Evolutionary conservation across 2,888 invertebrate genomes (phyloP).

Genomic region (Drosophila trichaetosa): DNA sequence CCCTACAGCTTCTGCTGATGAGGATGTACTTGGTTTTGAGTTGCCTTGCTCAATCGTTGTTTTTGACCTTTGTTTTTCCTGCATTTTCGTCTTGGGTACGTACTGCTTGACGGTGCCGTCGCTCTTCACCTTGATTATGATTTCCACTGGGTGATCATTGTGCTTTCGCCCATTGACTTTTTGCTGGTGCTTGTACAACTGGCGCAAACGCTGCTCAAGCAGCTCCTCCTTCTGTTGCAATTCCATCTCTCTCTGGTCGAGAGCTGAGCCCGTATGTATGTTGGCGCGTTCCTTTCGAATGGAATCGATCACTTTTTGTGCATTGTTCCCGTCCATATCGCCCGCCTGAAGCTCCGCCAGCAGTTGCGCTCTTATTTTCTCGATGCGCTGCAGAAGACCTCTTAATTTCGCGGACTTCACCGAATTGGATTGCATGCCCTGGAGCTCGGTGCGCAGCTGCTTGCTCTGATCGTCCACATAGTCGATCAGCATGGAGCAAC

Average conservation of each 20-base stretch:
- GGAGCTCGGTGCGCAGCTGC: constrained; percentile 78
- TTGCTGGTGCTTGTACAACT: constrained; percentile 51
- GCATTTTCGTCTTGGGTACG: constrained; percentile 24
- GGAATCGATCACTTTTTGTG: constrained; percentile 69
- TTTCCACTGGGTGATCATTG: constrained; percentile 71
- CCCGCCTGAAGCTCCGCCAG: constrained; percentile 74
- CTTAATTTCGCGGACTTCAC: constrained; percentile 70
- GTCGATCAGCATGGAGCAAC: constrained; percentile 81
- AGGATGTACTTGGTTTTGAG: constrained; percentile 8
- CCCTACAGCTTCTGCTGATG: not conserved
- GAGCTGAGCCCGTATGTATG: constrained; percentile 59
- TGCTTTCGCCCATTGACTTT: constrained; percentile 11
- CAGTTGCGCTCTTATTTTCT: constrained; percentile 75
- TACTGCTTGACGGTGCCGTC: constrained; percentile 61
- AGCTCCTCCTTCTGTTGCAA: constrained; percentile 79
- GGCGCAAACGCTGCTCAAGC: constrained; percentile 55
- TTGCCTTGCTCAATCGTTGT: not conserved
- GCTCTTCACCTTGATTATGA: constrained; percentile 79
- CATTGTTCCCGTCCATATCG: constrained; percentile 50
- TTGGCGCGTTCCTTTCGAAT: constrained; percentile 79
- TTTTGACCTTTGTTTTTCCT: constrained; percentile 24
- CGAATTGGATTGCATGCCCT: constrained; percentile 59
- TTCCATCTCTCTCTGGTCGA: constrained; percentile 70
- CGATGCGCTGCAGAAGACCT: constrained; percentile 77
- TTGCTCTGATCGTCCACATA: constrained; percentile 83